Conservation (phyloP, 2,888 invertebrate genomes). For the Slavum lentiscoides region DNA sequence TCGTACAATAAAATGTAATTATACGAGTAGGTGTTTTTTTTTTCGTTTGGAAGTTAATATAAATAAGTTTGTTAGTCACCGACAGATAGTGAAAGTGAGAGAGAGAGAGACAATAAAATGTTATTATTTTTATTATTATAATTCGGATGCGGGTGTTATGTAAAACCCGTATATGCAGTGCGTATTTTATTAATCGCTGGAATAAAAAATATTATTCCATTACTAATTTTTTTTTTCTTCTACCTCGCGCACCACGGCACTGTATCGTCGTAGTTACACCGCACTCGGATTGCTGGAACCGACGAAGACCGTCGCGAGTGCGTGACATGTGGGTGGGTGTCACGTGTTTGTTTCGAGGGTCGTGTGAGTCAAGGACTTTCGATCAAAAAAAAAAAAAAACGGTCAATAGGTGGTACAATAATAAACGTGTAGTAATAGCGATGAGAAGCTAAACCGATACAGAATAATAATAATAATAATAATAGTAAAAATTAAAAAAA, state of each 20-base stretch:
- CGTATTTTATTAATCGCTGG: constrained; percentile 4
- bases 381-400: neutral
- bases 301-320: too few relatives aligned
- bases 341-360: neutral
- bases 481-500: too few relatives aligned
- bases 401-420: neutral
- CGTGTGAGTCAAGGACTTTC: constrained; percentile 32
- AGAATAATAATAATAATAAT: too few relatives aligned
- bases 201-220: neutral
- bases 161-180: constrained; percentile 12
- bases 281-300: too few relatives aligned
- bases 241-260: neutral
- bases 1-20: neutral
- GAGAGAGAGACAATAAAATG: too few relatives aligned
- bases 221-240: neutral
- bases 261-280: too few relatives aligned
- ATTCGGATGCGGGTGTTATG: constrained; percentile 23
- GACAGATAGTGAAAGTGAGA: too few relatives aligned
- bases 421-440: neutral
- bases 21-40: neutral
- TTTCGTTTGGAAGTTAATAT: constrained; percentile 27
- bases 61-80: neutral
- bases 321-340: neutral
- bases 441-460: neutral
- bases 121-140: neutral